A percentile compares a stretch with the other conserved stretches of the same genome.
Evolutionary conservation across 2,113 vertebrate genomes (phyloP).

Genomic region (Planiliza haematocheilus): DNA sequence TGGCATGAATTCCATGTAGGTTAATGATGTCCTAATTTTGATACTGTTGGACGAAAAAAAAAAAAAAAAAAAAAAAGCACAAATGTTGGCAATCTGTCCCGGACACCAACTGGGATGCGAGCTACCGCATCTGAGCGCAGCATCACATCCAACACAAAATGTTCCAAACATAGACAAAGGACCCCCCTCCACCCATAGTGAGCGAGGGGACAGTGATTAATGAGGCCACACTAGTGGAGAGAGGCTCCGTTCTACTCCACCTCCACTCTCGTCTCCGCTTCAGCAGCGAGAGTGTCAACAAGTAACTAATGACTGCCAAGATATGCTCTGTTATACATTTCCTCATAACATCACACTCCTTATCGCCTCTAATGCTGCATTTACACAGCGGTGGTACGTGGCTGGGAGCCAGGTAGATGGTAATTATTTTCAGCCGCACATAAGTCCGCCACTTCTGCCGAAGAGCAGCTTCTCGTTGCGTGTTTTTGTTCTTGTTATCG

Average conservation of each 20-base stretch:
- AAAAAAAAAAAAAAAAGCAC: conserved; percentile 9
- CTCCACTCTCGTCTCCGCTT: conserved; percentile 62
- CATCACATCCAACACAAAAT: conserved; percentile 54
- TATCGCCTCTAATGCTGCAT: conserved; percentile 39
- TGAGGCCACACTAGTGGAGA: conserved; percentile 74
- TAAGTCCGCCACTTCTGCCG: neutral
- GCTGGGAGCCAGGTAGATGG: conserved; percentile 19
- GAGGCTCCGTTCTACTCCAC: conserved; percentile 67
- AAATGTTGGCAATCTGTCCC: conserved; percentile 35
- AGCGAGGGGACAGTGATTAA: conserved; percentile 79
- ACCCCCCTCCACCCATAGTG: conserved; percentile 50
- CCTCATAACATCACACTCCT: conserved; percentile 48
- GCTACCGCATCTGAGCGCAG: conserved; percentile 44
- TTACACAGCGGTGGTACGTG: neutral
- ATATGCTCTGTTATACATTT: conserved; percentile 62
- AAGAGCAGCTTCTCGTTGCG: neutral
- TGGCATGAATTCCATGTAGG: conserved; percentile 51
- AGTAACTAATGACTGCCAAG: conserved; percentile 69
- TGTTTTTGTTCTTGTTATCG: neutral
- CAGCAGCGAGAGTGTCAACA: conserved; percentile 61
- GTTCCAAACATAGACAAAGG: conserved; percentile 66
- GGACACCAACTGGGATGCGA: conserved; percentile 31
- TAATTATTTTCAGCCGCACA: conserved; percentile 29
- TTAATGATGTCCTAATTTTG: conserved; percentile 62
- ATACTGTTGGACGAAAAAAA: conserved; percentile 24